phyloP scores from a whole-genome alignment of 2,888 invertebrate genomes.

The Seira musarum region DNA sequence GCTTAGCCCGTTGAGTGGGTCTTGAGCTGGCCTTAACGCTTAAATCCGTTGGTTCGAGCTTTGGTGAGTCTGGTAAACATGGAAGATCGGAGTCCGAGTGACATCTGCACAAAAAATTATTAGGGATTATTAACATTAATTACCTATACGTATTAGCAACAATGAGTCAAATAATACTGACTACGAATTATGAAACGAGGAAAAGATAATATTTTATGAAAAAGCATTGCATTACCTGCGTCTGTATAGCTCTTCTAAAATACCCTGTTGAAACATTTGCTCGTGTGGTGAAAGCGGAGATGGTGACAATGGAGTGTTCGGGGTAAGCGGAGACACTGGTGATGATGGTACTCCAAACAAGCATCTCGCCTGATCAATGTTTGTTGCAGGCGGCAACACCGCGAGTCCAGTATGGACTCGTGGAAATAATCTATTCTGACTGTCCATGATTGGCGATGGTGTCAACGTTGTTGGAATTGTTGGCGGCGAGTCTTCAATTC shows the following conservation, averaged over 20 bases:
- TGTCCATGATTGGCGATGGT: constrained; percentile 73
- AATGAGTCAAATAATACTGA: neutral
- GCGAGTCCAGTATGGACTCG: constrained; percentile 69
- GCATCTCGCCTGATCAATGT: constrained; percentile 72
- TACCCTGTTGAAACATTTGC: constrained; percentile 75
- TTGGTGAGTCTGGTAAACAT: constrained; percentile 72
- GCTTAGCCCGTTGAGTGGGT: constrained; percentile 64
- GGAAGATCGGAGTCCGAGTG: constrained; percentile 80
- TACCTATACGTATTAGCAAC: too few species aligned
- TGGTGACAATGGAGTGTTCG: constrained; percentile 72
- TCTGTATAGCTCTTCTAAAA: constrained; percentile 68
- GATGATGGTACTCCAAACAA: constrained; percentile 74
- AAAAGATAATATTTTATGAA: constrained; percentile 2
- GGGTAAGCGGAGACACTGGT: constrained; percentile 76
- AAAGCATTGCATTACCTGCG: constrained; percentile 70
- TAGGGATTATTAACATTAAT: too few species aligned
- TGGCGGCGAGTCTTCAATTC: constrained; percentile 63
- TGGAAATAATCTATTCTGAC: constrained; percentile 76
- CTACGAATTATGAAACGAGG: neutral
- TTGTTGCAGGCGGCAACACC: constrained; percentile 72
- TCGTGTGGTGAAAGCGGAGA: constrained; percentile 75
- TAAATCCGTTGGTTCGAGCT: constrained; percentile 71
- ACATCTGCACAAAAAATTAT: constrained; percentile 75
- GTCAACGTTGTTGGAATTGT: constrained; percentile 65
- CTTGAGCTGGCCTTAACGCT: constrained; percentile 71